phyloP scores from a whole-genome alignment of 2,888 invertebrate genomes.

The Acheta domesticus region DNA sequence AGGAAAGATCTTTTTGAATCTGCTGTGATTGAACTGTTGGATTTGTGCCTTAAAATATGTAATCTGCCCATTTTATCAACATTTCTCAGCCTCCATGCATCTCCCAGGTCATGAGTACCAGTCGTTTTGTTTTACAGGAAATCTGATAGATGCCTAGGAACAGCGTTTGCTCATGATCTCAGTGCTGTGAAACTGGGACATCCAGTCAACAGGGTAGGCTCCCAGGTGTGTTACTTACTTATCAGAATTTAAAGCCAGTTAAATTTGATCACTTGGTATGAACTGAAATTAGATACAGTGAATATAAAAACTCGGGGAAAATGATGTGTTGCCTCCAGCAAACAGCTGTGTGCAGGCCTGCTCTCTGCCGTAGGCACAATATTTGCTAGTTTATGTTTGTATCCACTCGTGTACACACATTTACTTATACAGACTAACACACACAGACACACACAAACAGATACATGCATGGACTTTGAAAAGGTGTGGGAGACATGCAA shows the following conservation, averaged over 20 bases:
- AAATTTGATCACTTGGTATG: conserved; percentile 18
- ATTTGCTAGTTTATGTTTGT: not conserved
- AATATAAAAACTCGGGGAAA: not conserved
- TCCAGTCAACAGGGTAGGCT: not conserved
- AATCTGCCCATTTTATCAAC: conserved; percentile 33
- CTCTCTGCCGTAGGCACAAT: not conserved
- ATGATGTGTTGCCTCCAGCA: not conserved
- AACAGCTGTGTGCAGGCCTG: not conserved
- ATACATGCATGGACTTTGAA: too few relatives aligned
- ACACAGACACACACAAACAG: not conserved
- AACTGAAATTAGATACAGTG: not conserved
- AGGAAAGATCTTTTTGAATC: conserved; percentile 4
- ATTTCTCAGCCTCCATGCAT: conserved; percentile 30
- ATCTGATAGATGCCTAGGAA: not conserved
- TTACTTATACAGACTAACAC: not conserved
- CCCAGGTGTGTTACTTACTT: not conserved
- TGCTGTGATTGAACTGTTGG: conserved; percentile 32
- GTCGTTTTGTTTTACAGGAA: conserved; percentile 18
- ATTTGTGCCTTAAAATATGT: conserved; percentile 39
- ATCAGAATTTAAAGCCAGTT: conserved; percentile 18
- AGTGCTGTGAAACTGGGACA: not conserved
- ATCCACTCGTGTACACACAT: not conserved
- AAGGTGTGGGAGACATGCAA: too few relatives aligned
- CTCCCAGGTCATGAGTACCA: conserved; percentile 30
- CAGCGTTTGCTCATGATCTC: not conserved